Evolutionary conservation across 2,113 vertebrate species (phyloP).

Genomic region (Ranitomeya variabilis): DNA sequence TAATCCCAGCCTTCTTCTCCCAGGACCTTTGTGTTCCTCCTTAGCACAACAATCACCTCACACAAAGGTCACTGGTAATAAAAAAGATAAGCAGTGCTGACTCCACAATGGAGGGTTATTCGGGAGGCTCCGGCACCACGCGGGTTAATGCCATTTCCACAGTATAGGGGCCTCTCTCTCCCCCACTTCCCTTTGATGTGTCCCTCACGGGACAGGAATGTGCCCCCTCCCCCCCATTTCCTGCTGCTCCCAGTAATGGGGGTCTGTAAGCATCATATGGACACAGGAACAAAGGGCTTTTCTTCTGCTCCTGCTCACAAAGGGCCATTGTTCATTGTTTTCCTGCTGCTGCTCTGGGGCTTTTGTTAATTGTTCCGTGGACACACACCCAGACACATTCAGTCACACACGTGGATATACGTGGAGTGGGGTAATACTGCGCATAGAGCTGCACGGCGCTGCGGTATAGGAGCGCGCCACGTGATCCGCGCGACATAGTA

Average conservation of each 20-base stretch:
- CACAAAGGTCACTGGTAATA: background rate
- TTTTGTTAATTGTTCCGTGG: conserved; percentile 51
- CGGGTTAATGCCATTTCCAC: background rate
- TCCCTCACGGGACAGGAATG: conserved; percentile 55
- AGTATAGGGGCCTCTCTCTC: conserved; percentile 43
- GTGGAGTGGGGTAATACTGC: no score
- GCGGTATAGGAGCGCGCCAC: background rate
- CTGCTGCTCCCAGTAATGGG: conserved; percentile 44
- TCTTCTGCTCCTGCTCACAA: conserved; percentile 30
- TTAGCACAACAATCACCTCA: background rate
- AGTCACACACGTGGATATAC: no score
- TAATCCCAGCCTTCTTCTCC: background rate
- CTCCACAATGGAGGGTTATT: background rate
- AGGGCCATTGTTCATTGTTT: conserved; percentile 56
- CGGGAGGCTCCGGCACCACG: background rate
- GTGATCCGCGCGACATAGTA: background rate
- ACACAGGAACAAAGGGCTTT: conserved; percentile 53
- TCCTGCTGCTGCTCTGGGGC: conserved; percentile 17
- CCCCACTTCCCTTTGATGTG: conserved; percentile 51
- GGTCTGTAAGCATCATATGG: conserved; percentile 47
- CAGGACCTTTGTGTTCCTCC: background rate
- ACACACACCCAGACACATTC: conserved; percentile 12
- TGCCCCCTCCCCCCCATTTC: conserved; percentile 49
- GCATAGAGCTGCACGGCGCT: background rate
- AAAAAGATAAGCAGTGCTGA: background rate